These are phyloP conservation scores for Cygnus buccinator DNA, from an alignment of 2,113 vertebrate genomes.

Conservation along the genomic window DNA sequence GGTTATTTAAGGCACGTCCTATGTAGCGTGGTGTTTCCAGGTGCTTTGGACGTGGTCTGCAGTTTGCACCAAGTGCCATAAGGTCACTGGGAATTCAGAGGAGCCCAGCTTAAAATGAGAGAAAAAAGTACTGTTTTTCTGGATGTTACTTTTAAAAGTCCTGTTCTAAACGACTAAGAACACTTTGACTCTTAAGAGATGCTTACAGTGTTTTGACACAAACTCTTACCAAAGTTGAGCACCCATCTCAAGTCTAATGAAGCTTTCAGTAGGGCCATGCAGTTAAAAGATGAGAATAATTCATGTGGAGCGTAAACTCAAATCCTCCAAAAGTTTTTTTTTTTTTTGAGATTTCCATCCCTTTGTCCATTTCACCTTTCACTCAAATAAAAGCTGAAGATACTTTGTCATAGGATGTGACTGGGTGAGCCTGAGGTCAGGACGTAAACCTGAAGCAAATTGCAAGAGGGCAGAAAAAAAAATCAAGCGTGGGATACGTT, in stretches of 20 bases:
- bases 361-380: background rate
- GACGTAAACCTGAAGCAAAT: background rate
- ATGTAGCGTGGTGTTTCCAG: fast-evolving
- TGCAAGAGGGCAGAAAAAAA: background rate
- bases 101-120: background rate
- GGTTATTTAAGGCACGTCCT: background rate
- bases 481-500: fast-evolving
- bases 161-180: background rate
- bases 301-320: background rate
- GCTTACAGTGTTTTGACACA: background rate
- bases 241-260: background rate
- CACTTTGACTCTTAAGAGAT: background rate
- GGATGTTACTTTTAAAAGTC: background rate
- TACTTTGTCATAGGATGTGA: background rate
- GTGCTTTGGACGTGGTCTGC: background rate
- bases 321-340: background rate
- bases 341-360: too few relatives aligned
- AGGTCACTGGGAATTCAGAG: background rate
- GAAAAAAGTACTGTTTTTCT: background rate
- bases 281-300: background rate
- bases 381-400: background rate
- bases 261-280: background rate
- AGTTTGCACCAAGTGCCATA: fast-evolving
- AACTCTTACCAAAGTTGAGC: background rate
- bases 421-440: background rate